Base-by-base conservation (phyloP, 2,888 invertebrate genomes). In the Entomobrya multifasciata region DNA sequence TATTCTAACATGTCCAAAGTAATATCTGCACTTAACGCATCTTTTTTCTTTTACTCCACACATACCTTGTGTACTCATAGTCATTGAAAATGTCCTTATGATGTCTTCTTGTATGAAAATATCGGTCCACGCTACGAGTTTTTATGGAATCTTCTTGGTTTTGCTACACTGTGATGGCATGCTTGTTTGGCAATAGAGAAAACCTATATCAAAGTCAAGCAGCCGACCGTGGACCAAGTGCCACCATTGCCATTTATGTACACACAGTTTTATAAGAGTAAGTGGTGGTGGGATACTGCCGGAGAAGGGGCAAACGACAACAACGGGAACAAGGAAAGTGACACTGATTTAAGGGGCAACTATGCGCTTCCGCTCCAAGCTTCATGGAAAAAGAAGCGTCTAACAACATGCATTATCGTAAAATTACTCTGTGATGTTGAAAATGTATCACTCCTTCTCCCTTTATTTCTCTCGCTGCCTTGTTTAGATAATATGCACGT, bases 391-490 rank as follows among this genome's bases (percentile, higher is more conserved):
- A 86, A 86, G 85, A 78, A 86, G 76, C 86, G 86, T 86, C 80
- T 80, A 86, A 86, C 86, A 86, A 86, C 86, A 86, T 86, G 80
- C 86, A 86, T 86, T 86, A 86, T 86, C 86, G 86, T 86, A 86
- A 86, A 86, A 86, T 86, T 86, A 80, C 86, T 86, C 79, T 55
- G 79, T 72, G 74, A 86, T 80, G 65, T 74, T 72, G 80, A 70
- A 55, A 86, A 86, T 86, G 86, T 86, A 79, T 86, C 47, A 25
- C 44, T 62, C 30, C 65, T 44, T 60, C 60, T 27, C 22, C 22
- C 52, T 13, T 17, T 30, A 10, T 22, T 60, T 41, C 30, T 52
- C 74, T 27, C 52, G 1, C 55, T 60, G 60, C 30, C 60, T 60
- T 27, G 36, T 60, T 60, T 65, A 65, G 65, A 65, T 65, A 65